Evolutionary conservation across 2,113 vertebrate genomes (phyloP).

Genomic region (Dascyllus trimaculatus): DNA sequence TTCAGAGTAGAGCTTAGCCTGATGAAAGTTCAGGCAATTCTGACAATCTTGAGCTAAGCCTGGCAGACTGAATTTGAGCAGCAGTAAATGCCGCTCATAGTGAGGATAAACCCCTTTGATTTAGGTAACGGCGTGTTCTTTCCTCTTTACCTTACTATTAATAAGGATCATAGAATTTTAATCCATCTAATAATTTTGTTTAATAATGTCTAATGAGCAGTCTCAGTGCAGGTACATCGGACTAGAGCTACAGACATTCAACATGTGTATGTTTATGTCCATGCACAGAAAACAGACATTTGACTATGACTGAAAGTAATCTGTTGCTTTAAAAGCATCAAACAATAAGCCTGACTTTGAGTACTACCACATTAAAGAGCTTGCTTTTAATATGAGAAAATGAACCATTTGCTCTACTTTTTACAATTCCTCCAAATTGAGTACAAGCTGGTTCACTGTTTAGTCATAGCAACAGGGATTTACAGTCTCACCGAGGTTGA

Average conservation of each 20-base stretch:
- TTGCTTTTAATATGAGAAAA: background rate
- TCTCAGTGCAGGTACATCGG: background rate
- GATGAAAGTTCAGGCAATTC: conserved; percentile 34
- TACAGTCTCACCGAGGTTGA: conserved; percentile 6
- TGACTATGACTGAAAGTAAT: background rate
- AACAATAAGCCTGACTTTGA: background rate
- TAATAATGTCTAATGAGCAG: conserved; percentile 26
- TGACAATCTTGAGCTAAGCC: conserved; percentile 22
- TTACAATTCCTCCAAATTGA: background rate
- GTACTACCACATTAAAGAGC: background rate
- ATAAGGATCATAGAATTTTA: conserved; percentile 30
- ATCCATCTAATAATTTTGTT: conserved; percentile 31
- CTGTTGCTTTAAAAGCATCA: background rate
- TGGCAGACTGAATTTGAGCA: background rate
- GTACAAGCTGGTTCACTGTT: background rate
- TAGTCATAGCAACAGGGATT: conserved; percentile 5
- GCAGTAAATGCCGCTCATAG: conserved; percentile 4
- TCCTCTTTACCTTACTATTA: conserved; percentile 25
- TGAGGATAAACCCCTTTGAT: conserved; percentile 33
- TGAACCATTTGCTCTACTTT: background rate
- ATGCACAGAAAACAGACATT: background rate
- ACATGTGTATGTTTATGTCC: background rate
- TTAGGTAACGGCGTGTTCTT: conserved; percentile 20
- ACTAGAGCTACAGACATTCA: background rate
- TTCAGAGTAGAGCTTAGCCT: conserved; percentile 29